Evolutionary conservation across 1,140 invertebrate species (phyloP), one percentile per base, ranked within the genome.

Genomic region (Drosophila pectinifera): DNA sequence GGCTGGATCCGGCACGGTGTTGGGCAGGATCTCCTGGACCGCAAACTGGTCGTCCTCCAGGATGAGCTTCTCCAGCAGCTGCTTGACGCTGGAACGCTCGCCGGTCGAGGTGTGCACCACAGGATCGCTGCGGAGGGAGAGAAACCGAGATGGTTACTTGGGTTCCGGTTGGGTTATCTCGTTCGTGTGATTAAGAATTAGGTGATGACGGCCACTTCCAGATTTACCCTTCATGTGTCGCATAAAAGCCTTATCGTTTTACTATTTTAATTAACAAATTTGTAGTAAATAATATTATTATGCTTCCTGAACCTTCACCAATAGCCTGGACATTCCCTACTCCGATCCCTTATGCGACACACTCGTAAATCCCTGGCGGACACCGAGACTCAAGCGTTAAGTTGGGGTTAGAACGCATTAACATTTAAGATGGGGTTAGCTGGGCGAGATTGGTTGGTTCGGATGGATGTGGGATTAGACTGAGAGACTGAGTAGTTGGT

Each of bases 31-130:
- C 73, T 98, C 97, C 75, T 96, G 95, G 2, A 98, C 97, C 84
- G 98, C 97, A 90, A 98, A 97, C 92, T 98, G 96, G 93, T 97
- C 97, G 91, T 97, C 96, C 93, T 98, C 97, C 8, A 98, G 93
- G 69, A 98, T 98, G 0, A 98, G 93, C 92, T 96, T 96, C 92
- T 98, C 96, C 54, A 98, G 93, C 28, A 98, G 93, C 57, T 94
- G 93, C 90, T 97, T 95, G 2, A 98, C 97, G 6, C 94, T 96
- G 11, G 97, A 95, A 78, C 97, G 94, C 86, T 98, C 96, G 80
- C 98, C 97, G 14, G 96, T 96, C 82, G 97, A 97, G 1, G 95
- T 94, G 85, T 98, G 96, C 43, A 96, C 94, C 62, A 98, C 96
- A 55, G 97, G 97, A 94, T 98, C 97, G 92, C 97, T 98, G 67